Evolutionary conservation across 2,797 vertebrate species (phyloP), one percentile per base, ranked within the genome.

Genomic region (Enteromius fasciolatus): DNA sequence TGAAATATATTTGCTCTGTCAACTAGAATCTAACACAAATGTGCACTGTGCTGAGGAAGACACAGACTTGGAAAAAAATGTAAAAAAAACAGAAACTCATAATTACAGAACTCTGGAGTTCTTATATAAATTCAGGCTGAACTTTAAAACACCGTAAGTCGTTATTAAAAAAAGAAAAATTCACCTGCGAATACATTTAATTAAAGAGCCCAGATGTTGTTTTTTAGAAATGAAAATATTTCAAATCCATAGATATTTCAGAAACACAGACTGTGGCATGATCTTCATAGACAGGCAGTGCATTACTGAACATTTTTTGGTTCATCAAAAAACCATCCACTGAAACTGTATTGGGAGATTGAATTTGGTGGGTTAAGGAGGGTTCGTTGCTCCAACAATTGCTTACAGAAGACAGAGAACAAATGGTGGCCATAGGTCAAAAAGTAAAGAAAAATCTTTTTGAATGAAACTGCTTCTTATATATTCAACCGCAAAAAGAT

Each of bases 31-130:
- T 76, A 88, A 90, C 89, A 92, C 91, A 88, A 88, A 87, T 85
- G 87, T 81, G 89, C 9, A 75, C 87, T 89, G 88, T 54, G 59
- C 88, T 86, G 85, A 89, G 90, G 92, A 89, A 87, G 88, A 89
- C 87, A 89, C 87, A 72, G 85, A 87, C 86, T 90, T 83, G 25
- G 46, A 39, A 48, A 52, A 28, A 39, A 15, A 18, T 5, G 0
- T 5, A 25, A 10, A 77, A n/a, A n/a, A 75, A 36, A 66, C 0
- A 39, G 20, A 48, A 8, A 15, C 2, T 36, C 36, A 33, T 15
- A 17, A 81, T 64, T 31, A 64, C 3, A 23, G n/a, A 57, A 57
- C 33, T 33, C n/a, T 1, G 3, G 6, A 80, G 41, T 68, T 39
- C 4, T 54, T 31, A 31, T 54, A 17, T 28, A 52, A n/a, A 61